Evolutionary conservation across 2,888 invertebrate species (phyloP), one percentile per base, ranked within the genome.

Genomic region (Ophioninae sp.): DNA sequence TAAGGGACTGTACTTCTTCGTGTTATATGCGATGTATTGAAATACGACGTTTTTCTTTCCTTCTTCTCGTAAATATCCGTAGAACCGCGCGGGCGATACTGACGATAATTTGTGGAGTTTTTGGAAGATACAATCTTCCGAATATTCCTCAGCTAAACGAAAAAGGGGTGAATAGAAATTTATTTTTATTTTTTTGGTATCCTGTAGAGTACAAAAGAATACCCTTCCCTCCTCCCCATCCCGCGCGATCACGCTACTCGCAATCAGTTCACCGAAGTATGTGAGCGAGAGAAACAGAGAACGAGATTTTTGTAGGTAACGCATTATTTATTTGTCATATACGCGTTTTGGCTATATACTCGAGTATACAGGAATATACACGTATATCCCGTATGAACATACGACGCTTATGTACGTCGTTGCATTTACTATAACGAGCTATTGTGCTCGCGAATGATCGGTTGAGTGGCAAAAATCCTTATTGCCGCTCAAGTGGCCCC

Each of bases 11-110:
- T 71, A 78, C 81, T 51, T 78, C 77, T 82, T 71, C 83, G 74
- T 51, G 81, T 82, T 82, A 86, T 83, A 84, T 84, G 83, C 86
- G 85, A 85, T 87, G 86, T 82, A 85, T 87, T 85, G 84, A 85
- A 72, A 81, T 72, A 77, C 84, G 71, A 83, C 59, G 75, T 82
- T 80, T 41, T 81, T 64, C 63, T 80, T 85, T 79, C 41, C 65
- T 68, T 68, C 23, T 44, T 37, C 73, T 79, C n/a, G 51, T 69
- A n/a, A 30, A 75, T 71, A 44, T 69, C 58, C 58, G 41, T 76
- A 71, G 51, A 69, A 83, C 37, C 39, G 39, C 56, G 20, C 72
- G 72, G 58, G 51, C 37, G 56, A 78, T 56, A 74, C 10, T 37
- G 63, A 63, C 30, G 61, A 56, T 13, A 74, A 73, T 51, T 51